These are phyloP conservation scores for Aphodius sticticus DNA, from an alignment of 2,888 invertebrate genomes.

Conservation along the genomic window DNA sequence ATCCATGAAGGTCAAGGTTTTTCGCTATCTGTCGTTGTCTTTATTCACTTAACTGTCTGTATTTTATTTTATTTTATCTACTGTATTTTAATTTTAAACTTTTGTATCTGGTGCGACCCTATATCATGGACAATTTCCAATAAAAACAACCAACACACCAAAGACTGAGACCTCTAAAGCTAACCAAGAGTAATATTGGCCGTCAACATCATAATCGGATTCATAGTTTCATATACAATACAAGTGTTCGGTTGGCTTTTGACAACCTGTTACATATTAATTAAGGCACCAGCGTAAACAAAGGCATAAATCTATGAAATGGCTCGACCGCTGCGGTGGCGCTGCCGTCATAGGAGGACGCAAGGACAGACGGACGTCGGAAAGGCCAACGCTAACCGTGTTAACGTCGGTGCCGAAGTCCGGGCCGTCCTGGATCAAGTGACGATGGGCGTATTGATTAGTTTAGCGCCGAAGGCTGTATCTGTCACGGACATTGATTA, in stretches of 20 bases:
- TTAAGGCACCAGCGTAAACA: background rate
- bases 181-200: no score
- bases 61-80: no score
- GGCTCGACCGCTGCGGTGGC: background rate
- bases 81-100: no score
- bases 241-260: background rate
- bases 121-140: no score
- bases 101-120: no score
- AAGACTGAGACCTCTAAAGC: no score
- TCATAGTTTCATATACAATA: background rate
- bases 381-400: background rate
- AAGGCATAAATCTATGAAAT: slow-evolving; percentile 4
- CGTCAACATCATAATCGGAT: background rate
- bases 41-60: no score
- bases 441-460: slow-evolving; percentile 4
- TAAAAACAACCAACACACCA: no score
- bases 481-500: slow-evolving; percentile 4
- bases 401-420: background rate
- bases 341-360: background rate
- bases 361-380: background rate
- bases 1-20: no score
- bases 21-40: no score
- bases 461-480: background rate
- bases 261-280: background rate
- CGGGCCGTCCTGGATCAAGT: background rate